These are phyloP conservation scores for Poeciliopsis turneri DNA, from an alignment of 2,797 vertebrate genomes.

Conservation along the genomic window DNA sequence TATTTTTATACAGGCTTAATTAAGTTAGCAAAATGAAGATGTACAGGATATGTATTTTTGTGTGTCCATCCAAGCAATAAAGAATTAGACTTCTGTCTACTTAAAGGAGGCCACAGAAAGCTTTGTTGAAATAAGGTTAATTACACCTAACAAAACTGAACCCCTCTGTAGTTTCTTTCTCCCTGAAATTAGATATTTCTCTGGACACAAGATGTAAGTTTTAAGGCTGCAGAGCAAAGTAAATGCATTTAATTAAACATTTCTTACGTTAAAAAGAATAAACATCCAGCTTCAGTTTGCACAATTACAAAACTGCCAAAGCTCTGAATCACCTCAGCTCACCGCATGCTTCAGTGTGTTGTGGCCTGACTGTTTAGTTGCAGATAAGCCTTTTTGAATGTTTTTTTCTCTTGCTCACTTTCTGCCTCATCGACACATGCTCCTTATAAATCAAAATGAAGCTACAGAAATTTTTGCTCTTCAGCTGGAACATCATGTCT, in stretches of 20 bases:
- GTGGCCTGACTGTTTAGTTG: slow-evolving; percentile 13
- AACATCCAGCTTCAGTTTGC: slow-evolving; percentile 28
- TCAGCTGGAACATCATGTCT: slow-evolving; percentile 26
- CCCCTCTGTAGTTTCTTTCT: slow-evolving; percentile 44
- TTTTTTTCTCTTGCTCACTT: background rate
- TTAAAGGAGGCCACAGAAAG: slow-evolving; percentile 23
- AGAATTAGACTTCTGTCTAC: slow-evolving; percentile 5
- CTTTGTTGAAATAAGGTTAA: slow-evolving; percentile 44
- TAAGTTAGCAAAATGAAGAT: slow-evolving; percentile 60
- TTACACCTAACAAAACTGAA: slow-evolving; percentile 45
- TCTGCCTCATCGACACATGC: slow-evolving; percentile 32
- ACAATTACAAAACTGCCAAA: slow-evolving; percentile 39
- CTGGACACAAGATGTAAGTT: slow-evolving; percentile 39
- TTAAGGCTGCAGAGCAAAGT: slow-evolving; percentile 38
- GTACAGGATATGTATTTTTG: slow-evolving; percentile 42
- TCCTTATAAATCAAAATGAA: slow-evolving; percentile 28
- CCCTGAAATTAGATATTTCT: slow-evolving; percentile 48
- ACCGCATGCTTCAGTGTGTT: slow-evolving; percentile 14
- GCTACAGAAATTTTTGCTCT: slow-evolving; percentile 6
- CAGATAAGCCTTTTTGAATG: slow-evolving; percentile 32
- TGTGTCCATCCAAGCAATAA: background rate
- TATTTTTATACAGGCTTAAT: slow-evolving; percentile 77
- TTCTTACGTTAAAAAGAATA: slow-evolving; percentile 27
- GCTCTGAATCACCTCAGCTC: slow-evolving; percentile 26
- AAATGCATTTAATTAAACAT: slow-evolving; percentile 32